Conservation (phyloP, 2,113 vertebrate species). For the Peromyscus polionotus region DNA sequence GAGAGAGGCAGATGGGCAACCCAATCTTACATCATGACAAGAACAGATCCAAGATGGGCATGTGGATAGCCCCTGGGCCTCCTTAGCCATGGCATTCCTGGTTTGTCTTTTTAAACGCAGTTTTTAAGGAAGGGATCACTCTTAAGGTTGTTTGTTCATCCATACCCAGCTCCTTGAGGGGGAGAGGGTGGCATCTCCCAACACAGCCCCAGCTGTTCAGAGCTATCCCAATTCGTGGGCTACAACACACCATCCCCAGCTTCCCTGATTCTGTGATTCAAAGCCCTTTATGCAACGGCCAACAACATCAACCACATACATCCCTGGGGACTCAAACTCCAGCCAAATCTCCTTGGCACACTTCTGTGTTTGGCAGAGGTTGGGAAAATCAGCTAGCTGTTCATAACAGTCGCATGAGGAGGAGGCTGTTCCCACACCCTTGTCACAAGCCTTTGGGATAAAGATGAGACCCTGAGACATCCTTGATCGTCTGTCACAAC, state of each 20-base stretch:
- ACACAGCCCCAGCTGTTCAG: rapidly evolving
- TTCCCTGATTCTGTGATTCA: background rate
- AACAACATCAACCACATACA: too few relatives aligned
- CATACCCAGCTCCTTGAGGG: rapidly evolving
- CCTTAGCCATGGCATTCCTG: too few relatives aligned
- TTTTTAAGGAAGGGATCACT: background rate
- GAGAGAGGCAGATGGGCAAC: background rate
- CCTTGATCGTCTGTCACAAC: rapidly evolving
- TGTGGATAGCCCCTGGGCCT: background rate
- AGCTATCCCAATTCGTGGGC: background rate
- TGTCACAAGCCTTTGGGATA: rapidly evolving
- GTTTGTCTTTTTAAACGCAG: background rate
- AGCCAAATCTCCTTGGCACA: background rate
- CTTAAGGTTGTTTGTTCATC: background rate
- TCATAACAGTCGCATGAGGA: rapidly evolving
- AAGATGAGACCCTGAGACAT: background rate
- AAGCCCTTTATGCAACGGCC: background rate
- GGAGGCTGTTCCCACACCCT: background rate
- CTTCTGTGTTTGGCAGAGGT: background rate
- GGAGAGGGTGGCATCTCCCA: background rate
- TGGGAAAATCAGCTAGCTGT: background rate
- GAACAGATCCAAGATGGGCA: background rate
- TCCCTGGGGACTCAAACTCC: background rate
- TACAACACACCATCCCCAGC: background rate
- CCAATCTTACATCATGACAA: background rate